Percentiles rank a stretch among this genome's conserved stretches.
phyloP scores from a whole-genome alignment of 2,888 invertebrate genomes.

The Nephrotoma appendiculata region DNA sequence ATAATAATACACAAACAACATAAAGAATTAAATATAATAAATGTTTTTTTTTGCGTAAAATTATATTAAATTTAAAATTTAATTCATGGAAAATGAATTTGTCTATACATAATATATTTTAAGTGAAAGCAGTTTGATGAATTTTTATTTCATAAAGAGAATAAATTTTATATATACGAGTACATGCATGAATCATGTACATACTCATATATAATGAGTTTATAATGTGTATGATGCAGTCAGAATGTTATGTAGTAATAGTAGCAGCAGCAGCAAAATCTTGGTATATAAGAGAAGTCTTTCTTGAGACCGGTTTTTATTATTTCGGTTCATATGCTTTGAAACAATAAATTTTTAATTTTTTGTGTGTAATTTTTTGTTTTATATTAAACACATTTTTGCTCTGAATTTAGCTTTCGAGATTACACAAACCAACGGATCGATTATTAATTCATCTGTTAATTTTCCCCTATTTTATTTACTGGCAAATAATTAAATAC shows the following conservation, averaged over 20 bases:
- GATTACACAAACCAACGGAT: neutral
- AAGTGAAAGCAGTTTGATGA: neutral
- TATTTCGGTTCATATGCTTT: neutral
- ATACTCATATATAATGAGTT: neutral
- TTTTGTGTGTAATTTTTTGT: neutral
- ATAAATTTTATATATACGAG: neutral
- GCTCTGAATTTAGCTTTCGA: neutral
- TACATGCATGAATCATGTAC: neutral
- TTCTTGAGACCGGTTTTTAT: neutral
- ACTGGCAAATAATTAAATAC: neutral
- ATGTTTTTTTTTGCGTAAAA: neutral
- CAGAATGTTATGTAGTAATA: neutral
- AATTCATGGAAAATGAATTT: neutral
- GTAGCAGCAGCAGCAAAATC: neutral
- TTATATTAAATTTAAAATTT: neutral
- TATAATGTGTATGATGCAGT: neutral
- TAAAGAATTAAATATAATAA: neutral
- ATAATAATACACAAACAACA: neutral
- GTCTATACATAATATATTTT: neutral
- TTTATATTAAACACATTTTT: neutral
- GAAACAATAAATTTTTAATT: neutral
- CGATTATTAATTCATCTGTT: neutral
- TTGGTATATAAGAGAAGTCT: neutral
- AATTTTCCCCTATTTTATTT: neutral
- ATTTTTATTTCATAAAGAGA: neutral